Base-by-base conservation (phyloP, 2,113 vertebrate species). In the Paradoxurus hermaphroditus region DNA sequence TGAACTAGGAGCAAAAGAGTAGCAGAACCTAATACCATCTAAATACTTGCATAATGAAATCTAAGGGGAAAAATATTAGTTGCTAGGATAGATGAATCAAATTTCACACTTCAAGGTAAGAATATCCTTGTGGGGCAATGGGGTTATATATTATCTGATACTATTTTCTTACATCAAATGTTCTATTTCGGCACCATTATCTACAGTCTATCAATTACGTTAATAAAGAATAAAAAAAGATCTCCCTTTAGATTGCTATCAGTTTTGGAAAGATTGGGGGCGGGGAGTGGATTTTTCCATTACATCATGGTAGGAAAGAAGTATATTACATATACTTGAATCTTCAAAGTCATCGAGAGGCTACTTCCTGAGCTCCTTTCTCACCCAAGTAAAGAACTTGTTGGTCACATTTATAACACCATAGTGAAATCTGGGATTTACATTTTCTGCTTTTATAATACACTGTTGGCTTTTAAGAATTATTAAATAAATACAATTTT, bases 41-140 rank as follows among this genome's bases (percentile, higher is more conserved):
- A 44, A 83, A n/a, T 85, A 13, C 3, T 39, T 68, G 10, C 39
- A n/a, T n/a, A 59, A n/a, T 23, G n/a, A 51, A 59, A 36, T 56
- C 27, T 79, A 29, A 51, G 15, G 9, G 53, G 27, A 3, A 13
- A 39, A 56, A 51, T 53, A 44, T 11, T 59, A 27, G 21, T 70
- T 94, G 94, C 23, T 93, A 86, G 83, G 34, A 56, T 62, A 88
- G 77, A 27, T 81, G 21, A 87, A 62, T 82, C 25, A 75, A 62
- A 87, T 59, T 90, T 88, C 29, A n/a, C 1, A 72, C 36, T 63
- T 86, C 25, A n/a, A 62, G 44, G 31, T 89, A 85, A 95, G 53
- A 79, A 39, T 84, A 91, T 85, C 11, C 8, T 81, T 41, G 5
- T 41, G 23, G 46, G n/a, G 29, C 8, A 56, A n/a, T 23, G 59